Evolutionary conservation across 2,888 invertebrate species (phyloP), one percentile per base, ranked within the genome.

Genomic region (Clivina fossor): DNA sequence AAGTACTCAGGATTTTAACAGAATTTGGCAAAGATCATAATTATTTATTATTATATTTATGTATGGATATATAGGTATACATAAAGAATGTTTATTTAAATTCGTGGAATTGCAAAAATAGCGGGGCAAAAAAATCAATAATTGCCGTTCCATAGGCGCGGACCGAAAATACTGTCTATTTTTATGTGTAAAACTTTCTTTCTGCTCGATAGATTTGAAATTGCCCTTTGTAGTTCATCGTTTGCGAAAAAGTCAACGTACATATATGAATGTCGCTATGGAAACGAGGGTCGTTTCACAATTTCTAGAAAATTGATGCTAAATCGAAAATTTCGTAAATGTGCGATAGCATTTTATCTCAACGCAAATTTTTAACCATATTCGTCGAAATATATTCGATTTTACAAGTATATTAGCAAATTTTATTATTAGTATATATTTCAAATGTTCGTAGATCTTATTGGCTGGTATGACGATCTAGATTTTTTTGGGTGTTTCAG

Each of bases 121-220:
- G 11, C 9, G 30, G n/a, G 13, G n/a, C 3, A 11, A 30, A 30
- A 35, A 33, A 33, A 47, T 47, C 35, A 35, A 47, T 47, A 47
- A 47, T 43, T 43, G 43, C 4, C 15, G 35, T 20, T 47, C 30
- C 30, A 47, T 33, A n/a, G 19, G 22, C 30, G n/a, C 24, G 26
- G 43, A 43, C 28, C 11, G 28, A 16, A 43, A 26, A 32, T 30
- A 22, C 18, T 41, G 16, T 35, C 41, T 40, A 40, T 50, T 50
- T 38, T 50, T 18, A 35, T 41, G 20, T 50, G 40, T 20, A 32
- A 37, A 40, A 32, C 30, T 41, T 50, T n/a, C n/a, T n/a, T n/a
- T 50, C 50, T 50, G 50, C 50, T 32, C 50, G 50, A 50, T 50
- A 50, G 50, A 40, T 19, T 50, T 35, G 41, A 50, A 50, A 41